Conservation (phyloP, 2,888 invertebrate species). For the Eupithecia vulgata region DNA sequence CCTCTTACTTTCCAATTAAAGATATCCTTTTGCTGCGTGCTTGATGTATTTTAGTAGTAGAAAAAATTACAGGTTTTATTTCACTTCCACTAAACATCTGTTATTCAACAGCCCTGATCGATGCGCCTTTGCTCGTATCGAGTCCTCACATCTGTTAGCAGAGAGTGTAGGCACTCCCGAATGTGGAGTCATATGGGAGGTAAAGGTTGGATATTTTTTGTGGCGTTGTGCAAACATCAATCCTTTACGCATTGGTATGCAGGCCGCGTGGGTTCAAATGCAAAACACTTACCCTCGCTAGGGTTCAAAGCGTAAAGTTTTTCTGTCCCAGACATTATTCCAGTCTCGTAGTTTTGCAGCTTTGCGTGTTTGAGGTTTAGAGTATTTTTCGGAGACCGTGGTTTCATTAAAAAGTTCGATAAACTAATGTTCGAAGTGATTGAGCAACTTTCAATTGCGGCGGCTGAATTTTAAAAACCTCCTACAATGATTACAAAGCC, state of each 20-base stretch:
- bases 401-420: conserved; percentile 77
- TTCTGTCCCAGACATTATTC: conserved; percentile 81
- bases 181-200: conserved; percentile 46
- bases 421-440: conserved; percentile 74
- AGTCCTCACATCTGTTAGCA: conserved; percentile 21
- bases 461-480: conserved; percentile 51
- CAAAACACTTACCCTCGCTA: conserved; percentile 81
- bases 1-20: not conserved
- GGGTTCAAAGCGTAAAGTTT: conserved; percentile 82
- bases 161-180: conserved; percentile 37
- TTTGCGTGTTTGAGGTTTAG: conserved; percentile 80
- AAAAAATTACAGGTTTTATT: conserved; percentile 31
- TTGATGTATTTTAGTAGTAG: not conserved
- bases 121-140: conserved; percentile 10
- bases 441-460: conserved; percentile 66
- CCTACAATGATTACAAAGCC: conserved; percentile 26
- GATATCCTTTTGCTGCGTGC: not conserved
- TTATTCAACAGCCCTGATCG: conserved; percentile 24
- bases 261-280: conserved; percentile 76
- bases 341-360: conserved; percentile 80
- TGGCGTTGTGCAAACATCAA: conserved; percentile 72
- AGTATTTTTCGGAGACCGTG: conserved; percentile 74
- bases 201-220: conserved; percentile 59
- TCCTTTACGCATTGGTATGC: conserved; percentile 81
- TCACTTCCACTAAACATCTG: conserved; percentile 50